phyloP scores from a whole-genome alignment of 2,888 invertebrate genomes.

The Rhagonycha fulva region DNA sequence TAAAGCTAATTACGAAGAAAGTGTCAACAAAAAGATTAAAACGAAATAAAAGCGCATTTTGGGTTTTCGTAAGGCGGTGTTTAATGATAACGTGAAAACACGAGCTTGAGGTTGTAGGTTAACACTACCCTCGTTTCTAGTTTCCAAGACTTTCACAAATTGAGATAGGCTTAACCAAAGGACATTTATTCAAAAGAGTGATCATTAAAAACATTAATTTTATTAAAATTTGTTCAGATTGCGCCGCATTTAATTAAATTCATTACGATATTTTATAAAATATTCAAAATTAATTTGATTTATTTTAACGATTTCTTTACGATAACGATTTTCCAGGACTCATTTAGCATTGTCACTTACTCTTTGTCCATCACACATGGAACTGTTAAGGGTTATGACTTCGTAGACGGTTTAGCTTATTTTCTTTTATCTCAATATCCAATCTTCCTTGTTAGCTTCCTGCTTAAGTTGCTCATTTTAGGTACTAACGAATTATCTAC shows the following conservation, averaged over 20 bases:
- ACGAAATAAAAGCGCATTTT: conserved; percentile 11
- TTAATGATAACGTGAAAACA: conserved; percentile 18
- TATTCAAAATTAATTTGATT: not conserved
- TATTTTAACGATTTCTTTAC: not conserved
- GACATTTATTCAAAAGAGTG: not conserved
- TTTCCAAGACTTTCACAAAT: not conserved
- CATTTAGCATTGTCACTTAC: not conserved
- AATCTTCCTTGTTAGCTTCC: not conserved
- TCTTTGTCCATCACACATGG: not conserved
- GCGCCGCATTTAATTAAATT: not conserved
- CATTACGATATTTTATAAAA: not conserved
- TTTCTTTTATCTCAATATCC: no score
- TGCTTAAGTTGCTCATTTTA: not conserved
- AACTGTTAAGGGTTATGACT: not conserved
- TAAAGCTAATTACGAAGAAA: not conserved
- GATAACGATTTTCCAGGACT: not conserved
- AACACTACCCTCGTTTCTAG: conserved; percentile 4
- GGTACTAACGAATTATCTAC: not conserved
- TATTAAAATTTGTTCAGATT: not conserved
- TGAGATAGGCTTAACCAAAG: not conserved
- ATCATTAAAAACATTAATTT: not conserved
- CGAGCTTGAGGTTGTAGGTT: conserved; percentile 17
- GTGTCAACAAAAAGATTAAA: conserved; percentile 7
- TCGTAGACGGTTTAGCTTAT: not conserved
- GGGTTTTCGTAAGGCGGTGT: conserved; percentile 12